Conservation (phyloP, 2,113 vertebrate species). For the Mionectes macconnelli region DNA sequence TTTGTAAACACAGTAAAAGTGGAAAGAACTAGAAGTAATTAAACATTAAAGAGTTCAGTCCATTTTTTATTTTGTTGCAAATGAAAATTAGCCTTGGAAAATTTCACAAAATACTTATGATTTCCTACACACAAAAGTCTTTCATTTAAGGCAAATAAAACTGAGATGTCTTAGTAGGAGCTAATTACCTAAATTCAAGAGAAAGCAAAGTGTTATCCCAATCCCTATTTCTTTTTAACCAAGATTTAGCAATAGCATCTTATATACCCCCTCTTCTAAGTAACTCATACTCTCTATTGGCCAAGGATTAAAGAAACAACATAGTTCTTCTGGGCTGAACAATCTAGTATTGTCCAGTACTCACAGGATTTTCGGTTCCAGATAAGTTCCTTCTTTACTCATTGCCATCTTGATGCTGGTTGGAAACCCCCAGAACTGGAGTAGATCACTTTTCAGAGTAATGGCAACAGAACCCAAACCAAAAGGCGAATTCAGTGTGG, state of each 20-base stretch:
- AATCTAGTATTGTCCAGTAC: neutral
- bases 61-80: neutral
- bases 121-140: neutral
- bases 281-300: neutral
- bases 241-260: neutral
- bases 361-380: neutral
- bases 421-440: neutral
- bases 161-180: neutral
- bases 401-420: neutral
- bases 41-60: neutral
- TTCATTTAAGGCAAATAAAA: neutral
- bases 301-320: neutral
- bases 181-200: neutral
- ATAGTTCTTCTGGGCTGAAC: neutral
- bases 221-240: neutral
- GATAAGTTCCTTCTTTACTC: neutral
- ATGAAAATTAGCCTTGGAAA: neutral
- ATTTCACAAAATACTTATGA: neutral
- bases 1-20: neutral
- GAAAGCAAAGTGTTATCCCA: neutral
- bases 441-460: neutral
- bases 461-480: neutral
- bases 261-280: neutral
- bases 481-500: neutral
- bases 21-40: neutral